Base-by-base conservation (phyloP, 2,113 vertebrate genomes). In the Hydrochoerus hydrochaeris region DNA sequence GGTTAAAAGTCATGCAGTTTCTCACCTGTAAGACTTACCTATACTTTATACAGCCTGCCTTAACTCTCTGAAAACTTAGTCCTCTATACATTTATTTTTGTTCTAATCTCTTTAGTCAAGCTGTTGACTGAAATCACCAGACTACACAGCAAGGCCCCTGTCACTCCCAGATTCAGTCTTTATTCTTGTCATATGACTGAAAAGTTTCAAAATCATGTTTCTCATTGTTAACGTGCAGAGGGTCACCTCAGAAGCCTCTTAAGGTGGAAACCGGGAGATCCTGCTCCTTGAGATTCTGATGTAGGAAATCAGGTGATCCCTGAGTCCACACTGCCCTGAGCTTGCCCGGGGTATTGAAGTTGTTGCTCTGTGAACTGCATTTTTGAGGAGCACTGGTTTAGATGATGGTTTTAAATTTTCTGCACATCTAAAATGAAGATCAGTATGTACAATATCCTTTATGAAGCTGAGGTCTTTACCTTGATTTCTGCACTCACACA, bases 21-120 rank as follows among this genome's bases (percentile, higher is more conserved):
- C 16, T 38, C 38, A 46, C 46, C 11, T 86, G 3, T 57, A 46
- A 87, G 78, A n/a, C 28, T 52, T 52, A 75, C 1, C 71, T 62
- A 26, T 82, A 38, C 1, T 84, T 86, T 80, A 52, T 85, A 58
- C 2, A 63, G 6, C 7, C 26, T 82, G 10, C 5, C 57, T 78
- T 38, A 57, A 44, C 11, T 95, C 38, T 60, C 16, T 77, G 69
- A 90, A 82, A 24, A 65, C 4, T 35, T 88, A 83, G 65, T 89
- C 20, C 35, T 91, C 85, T 88, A 20, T 60, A 41, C 52, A 88
- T 6, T 67, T 41, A 67, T 60, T 83, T 95, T 85, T 85, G 52
- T 91, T 91, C 54, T 65, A 46, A 90, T 77, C 13, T 62, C 54
- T 83, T 95, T 30, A 57, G 26, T 49, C 52, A 96, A 93, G 19